These are phyloP conservation scores for Emydura subglobosa DNA, from an alignment of 2,113 vertebrate species.

Conservation along the genomic window DNA sequence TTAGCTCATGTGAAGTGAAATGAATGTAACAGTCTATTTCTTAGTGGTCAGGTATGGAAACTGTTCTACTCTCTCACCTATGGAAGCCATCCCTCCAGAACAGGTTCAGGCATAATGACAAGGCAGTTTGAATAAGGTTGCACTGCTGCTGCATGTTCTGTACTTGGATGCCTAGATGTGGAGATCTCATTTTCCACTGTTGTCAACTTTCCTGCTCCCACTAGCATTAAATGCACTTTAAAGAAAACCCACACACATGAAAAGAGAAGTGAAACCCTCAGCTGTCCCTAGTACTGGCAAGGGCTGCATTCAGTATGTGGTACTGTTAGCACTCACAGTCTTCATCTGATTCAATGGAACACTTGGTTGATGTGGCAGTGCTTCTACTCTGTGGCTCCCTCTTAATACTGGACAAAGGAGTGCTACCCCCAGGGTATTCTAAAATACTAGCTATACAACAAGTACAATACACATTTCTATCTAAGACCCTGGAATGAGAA, in stretches of 20 bases:
- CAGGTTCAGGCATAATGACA: background rate
- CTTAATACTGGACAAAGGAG: background rate
- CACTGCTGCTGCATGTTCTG: accelerated
- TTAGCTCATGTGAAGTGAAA: background rate
- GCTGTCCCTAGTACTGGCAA: background rate
- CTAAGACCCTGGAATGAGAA: background rate
- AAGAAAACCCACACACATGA: background rate
- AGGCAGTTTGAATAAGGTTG: background rate
- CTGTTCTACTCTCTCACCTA: background rate
- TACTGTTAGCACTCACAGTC: background rate
- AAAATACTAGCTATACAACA: background rate
- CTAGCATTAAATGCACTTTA: background rate
- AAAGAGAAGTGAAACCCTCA: background rate
- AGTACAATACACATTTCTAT: background rate
- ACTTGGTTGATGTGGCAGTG: background rate
- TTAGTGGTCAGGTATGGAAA: background rate
- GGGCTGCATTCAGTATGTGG: background rate
- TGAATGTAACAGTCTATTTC: background rate
- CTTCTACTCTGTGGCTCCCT: background rate
- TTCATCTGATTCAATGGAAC: background rate
- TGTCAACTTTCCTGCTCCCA: background rate
- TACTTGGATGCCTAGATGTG: background rate
- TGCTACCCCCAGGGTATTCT: background rate
- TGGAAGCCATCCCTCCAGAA: background rate
- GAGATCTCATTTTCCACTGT: background rate